Evolutionary conservation across 2,113 vertebrate species (phyloP), one percentile per base, ranked within the genome.

Genomic region (Sterrhoptilus dennistouni): DNA sequence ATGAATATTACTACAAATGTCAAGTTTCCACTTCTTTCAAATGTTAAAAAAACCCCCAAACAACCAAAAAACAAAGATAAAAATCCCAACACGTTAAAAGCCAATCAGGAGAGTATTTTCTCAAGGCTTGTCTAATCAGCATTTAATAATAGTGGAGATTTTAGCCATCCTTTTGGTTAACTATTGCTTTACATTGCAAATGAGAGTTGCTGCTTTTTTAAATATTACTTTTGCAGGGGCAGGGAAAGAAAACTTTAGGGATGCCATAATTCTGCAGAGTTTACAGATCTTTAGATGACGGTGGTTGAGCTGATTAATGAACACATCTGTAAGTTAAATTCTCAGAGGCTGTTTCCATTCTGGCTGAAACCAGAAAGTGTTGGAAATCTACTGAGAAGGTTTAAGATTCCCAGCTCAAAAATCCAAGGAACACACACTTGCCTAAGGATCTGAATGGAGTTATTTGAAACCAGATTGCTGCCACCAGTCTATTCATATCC

Each of bases 11-110:
- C 7, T 65, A 9, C 2, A 90, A 60, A 56, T 42, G 13, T 72
- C 4, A 38, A 65, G 12, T 22, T 36, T 50, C 17, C 9, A 61
- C 15, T 86, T 71, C 22, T 47, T 64, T 36, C 20, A 87, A 27
- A 60, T 23, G 12, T 28, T 12, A 18, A 38, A 38, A 60, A 61
- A 61, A 17, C 2, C 14, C 14, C 11, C 12, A 33, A 33, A 15
- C 29, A 28, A 28, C 9, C 5, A 49, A 21, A 40, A 36, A 11
- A 27, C 19, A 15, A 14, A 29, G 23, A 21, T 2, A 12, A 27
- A 38, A 40, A 28, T 1, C 1, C 4, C 22, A 28, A 15, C 4
- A 6, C 0, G 7, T 61, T 52, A 38, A 66, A 70, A 69, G 5
- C 7, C 33, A 47, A 74, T 38, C 23, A 54, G 6, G 8, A 71